phyloP scores from a whole-genome alignment of 2,113 vertebrate genomes.

The Calonectris borealis region DNA sequence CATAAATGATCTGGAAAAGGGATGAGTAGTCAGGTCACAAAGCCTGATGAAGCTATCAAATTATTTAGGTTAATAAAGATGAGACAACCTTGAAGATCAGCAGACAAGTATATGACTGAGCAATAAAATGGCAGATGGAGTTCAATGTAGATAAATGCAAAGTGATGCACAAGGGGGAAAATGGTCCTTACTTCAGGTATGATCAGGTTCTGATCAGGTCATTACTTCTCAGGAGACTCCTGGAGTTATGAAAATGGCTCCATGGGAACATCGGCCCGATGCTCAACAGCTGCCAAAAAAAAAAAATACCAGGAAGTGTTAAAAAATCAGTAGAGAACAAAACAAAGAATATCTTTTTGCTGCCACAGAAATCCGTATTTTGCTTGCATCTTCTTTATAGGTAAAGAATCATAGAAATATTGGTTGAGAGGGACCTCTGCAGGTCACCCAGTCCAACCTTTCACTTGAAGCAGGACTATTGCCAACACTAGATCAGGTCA shows the following conservation, averaged over 20 bases:
- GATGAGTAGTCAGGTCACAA: background rate
- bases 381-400: background rate
- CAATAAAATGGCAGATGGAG: background rate
- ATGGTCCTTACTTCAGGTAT: background rate
- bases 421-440: slow-evolving; percentile 66
- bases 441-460: slow-evolving; percentile 1
- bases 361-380: background rate
- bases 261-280: background rate
- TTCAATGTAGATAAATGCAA: background rate
- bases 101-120: background rate
- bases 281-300: background rate
- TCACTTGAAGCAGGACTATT: background rate
- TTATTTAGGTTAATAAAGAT: background rate
- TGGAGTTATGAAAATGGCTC: background rate
- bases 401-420: background rate
- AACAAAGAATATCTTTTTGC: background rate
- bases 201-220: background rate
- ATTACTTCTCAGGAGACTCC: background rate
- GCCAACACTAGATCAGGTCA: background rate
- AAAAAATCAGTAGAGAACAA: background rate
- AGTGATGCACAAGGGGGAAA: background rate
- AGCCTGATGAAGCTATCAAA: background rate
- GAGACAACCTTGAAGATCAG: background rate
- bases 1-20: background rate
- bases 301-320: background rate